These are phyloP conservation scores for Myrmecophaga tridactyla DNA, from an alignment of 2,113 vertebrate species.

Conservation along the genomic window DNA sequence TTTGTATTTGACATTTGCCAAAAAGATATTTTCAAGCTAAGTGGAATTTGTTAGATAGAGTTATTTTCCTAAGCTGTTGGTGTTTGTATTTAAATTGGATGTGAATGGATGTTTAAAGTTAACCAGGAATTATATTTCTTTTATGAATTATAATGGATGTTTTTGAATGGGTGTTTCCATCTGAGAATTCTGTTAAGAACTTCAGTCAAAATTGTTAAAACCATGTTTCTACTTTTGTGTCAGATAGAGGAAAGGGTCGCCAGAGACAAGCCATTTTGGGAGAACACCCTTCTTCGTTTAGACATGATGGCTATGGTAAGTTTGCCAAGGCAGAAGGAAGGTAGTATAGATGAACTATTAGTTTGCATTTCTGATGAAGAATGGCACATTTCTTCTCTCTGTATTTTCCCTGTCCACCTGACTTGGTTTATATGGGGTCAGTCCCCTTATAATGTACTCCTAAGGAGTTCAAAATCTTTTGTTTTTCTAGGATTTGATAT, in stretches of 20 bases:
- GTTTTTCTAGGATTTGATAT: conserved; percentile 31
- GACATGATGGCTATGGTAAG: conserved; percentile 95
- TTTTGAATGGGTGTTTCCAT: conserved; percentile 78
- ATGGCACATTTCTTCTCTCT: conserved; percentile 49
- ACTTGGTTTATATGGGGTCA: conserved; percentile 22
- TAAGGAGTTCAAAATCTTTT: conserved; percentile 45
- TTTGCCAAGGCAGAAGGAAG: conserved; percentile 77
- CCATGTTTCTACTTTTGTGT: conserved; percentile 84
- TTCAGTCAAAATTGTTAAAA: conserved; percentile 79
- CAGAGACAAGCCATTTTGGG: conserved; percentile 97
- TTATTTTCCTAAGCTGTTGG: conserved; percentile 80
- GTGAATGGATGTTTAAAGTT: conserved; percentile 82
- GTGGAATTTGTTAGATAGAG: conserved; percentile 81
- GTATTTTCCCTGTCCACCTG: conserved; percentile 20
- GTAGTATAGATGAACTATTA: conserved; percentile 55
- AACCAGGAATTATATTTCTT: conserved; percentile 76
- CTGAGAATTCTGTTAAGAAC: conserved; percentile 69
- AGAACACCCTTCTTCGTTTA: conserved; percentile 95
- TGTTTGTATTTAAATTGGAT: conserved; percentile 80
- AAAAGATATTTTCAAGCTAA: conserved; percentile 77
- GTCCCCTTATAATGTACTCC: background rate
- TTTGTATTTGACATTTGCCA: conserved; percentile 82
- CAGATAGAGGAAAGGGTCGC: conserved; percentile 95
- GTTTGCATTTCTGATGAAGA: conserved; percentile 66
- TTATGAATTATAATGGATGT: conserved; percentile 77